Base-by-base conservation (phyloP, 2,888 invertebrate genomes). In the Tipula confusa region DNA sequence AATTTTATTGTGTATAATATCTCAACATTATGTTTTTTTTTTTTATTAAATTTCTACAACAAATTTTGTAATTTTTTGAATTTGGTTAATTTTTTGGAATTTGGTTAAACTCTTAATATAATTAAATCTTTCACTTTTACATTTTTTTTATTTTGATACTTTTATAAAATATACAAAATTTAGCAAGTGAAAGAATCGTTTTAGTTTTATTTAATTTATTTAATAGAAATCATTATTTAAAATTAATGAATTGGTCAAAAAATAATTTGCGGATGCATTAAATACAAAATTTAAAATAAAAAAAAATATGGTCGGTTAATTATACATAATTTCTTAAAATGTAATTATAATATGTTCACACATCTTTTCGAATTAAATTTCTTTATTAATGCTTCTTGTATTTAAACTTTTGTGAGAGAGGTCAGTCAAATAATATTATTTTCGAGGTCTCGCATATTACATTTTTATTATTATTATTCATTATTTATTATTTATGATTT, bases 181-280 rank as follows among this genome's bases (percentile, higher is more conserved):
- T 24, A 64, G n/a, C 64, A 64, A 24, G 64, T 24, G 64, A 64
- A 64, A 64, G 64, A 64, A 64, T 24, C 0, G 11, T 11, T 64
- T 64, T 64, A 64, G 24, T 64, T 64, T 18, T 64, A 24, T 9
- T 64, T 64, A 18, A 9, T 24, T 64, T 64, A n/a, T 64, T 18
- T 43, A 43, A 64, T 64, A 24, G 64, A 64, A 64, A 64, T 64
- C 24, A 64, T 64, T 64, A 64, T 64, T 64, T 64, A 64, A 64
- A 64, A 64, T 64, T 64, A 64, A 64, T 64, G 64, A 64, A 64
- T 24, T 64, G n/a, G 24, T 64, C 9, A 11, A 64, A 64, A 64
- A 18, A 24, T 64, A 64, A 64, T n/a, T 64, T 64, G 64, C 64
- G 64, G 64, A 64, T 64, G 64, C 64, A 64, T 64, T 64, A 64